A percentile compares a stretch with the other conserved stretches of the same genome.
These are phyloP conservation scores for Drosophila tropicalis DNA, from an alignment of 1,140 invertebrate species.

Conservation along the genomic window DNA sequence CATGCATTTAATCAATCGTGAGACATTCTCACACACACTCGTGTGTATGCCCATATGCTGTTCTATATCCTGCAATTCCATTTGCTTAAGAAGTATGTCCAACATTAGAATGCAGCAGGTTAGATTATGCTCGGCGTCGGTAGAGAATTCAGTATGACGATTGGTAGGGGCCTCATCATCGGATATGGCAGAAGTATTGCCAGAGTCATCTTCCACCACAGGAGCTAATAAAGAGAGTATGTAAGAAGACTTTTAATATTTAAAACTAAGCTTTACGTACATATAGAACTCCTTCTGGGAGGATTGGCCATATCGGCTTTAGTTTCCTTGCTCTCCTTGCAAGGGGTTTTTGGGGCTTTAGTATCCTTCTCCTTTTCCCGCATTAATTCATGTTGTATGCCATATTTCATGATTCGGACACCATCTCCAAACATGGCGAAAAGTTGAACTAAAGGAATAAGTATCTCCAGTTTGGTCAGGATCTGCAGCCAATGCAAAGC, in stretches of 20 bases:
- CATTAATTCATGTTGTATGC: slow-evolving; percentile 83
- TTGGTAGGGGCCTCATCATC: slow-evolving; percentile 87
- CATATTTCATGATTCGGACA: slow-evolving; percentile 87
- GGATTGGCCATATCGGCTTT: slow-evolving; percentile 74
- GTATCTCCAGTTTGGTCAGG: slow-evolving; percentile 94
- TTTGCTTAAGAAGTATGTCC: slow-evolving; percentile 97
- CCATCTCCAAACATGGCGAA: slow-evolving; percentile 95
- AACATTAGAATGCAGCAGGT: slow-evolving; percentile 98
- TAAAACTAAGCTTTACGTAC: slow-evolving; percentile 78
- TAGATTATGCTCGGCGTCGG: slow-evolving; percentile 89
- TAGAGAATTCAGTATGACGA: slow-evolving; percentile 86
- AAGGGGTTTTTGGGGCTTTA: slow-evolving; percentile 82
- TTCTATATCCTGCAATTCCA: slow-evolving; percentile 96
- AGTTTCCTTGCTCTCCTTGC: slow-evolving; percentile 79
- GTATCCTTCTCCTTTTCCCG: slow-evolving; percentile 83
- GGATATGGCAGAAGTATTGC: slow-evolving; percentile 88
- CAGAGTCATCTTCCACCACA: slow-evolving; percentile 88
- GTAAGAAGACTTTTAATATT: background rate
- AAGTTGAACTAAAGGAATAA: slow-evolving; percentile 92
- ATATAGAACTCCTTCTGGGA: slow-evolving; percentile 84
- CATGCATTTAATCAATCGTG: slow-evolving; percentile 92
- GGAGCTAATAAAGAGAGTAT: slow-evolving; percentile 83
- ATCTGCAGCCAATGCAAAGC: slow-evolving; percentile 98
- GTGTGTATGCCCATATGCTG: slow-evolving; percentile 92
- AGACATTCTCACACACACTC: slow-evolving; percentile 89